These are phyloP conservation scores for Hermetia illucens DNA, from an alignment of 1,140 invertebrate genomes.

Conservation along the genomic window DNA sequence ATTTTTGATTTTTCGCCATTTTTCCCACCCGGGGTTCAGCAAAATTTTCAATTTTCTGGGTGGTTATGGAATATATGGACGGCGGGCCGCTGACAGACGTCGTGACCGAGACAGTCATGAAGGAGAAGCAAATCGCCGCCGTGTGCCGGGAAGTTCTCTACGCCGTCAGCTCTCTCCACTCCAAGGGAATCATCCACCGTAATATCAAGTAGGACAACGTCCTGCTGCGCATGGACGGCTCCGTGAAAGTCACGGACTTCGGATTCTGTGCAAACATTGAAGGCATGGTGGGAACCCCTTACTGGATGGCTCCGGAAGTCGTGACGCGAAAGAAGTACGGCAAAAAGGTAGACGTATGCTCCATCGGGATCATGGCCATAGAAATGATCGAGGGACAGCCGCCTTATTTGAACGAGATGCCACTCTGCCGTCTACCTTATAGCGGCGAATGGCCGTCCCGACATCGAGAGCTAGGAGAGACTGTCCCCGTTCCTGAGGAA, in stretches of 20 bases:
- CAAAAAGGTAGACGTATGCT: constrained; percentile 93
- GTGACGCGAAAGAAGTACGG: constrained; percentile 71
- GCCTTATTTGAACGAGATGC: constrained; percentile 89
- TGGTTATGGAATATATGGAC: constrained; percentile 87
- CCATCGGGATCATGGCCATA: constrained; percentile 85
- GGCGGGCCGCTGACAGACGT: constrained; percentile 94
- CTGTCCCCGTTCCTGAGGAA: no score
- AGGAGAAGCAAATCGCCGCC: constrained; percentile 91
- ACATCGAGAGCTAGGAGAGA: constrained; percentile 70
- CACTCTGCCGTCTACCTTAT: constrained; percentile 90
- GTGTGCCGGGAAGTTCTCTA: constrained; percentile 86
- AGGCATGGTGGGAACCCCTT: constrained; percentile 82
- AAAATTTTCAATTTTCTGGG: no score
- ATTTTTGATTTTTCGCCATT: no score
- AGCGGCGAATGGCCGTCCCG: constrained; percentile 86
- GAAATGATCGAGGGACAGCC: constrained; percentile 99
- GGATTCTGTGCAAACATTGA: constrained; percentile 89
- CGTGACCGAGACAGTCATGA: constrained; percentile 95
- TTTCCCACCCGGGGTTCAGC: constrained; percentile 71
- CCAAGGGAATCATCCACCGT: constrained; percentile 78
- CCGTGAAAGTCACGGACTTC: constrained; percentile 96
- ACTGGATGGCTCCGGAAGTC: constrained; percentile 86
- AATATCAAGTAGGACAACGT: constrained; percentile 97
- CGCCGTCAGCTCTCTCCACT: constrained; percentile 87
- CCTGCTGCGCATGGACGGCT: constrained; percentile 88